Conservation (phyloP, 2,113 vertebrate genomes). For the Vidua chalybeata region DNA sequence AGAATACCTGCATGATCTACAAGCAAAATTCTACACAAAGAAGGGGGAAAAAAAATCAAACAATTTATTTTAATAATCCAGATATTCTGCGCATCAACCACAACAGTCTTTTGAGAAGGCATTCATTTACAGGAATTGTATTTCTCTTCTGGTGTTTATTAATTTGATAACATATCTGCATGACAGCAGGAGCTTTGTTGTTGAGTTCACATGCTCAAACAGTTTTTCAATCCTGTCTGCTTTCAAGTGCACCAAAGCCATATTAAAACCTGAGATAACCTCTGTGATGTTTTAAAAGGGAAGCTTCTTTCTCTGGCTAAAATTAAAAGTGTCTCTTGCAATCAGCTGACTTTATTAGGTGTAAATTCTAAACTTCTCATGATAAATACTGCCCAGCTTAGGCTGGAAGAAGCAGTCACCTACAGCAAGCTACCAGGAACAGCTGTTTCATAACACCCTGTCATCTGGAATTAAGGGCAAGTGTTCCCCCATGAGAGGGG, state of each 20-base stretch:
- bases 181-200: background rate
- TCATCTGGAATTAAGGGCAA: background rate
- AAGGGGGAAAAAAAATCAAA: background rate
- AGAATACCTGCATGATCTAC: background rate
- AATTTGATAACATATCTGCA: background rate
- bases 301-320: constrained; percentile 37
- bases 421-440: background rate
- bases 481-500: background rate
- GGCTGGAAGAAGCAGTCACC: background rate
- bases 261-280: background rate
- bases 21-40: background rate
- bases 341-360: background rate
- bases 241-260: background rate
- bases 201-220: background rate
- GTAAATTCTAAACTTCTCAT: background rate
- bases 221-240: background rate
- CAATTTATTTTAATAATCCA: background rate
- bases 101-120: background rate
- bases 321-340: background rate
- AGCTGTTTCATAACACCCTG: background rate
- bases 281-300: background rate
- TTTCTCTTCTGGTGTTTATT: background rate
- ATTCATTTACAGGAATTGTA: background rate
- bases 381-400: constrained; percentile 41
- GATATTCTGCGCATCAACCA: background rate